These are phyloP conservation scores for Rhinella marina DNA, from an alignment of 2,797 vertebrate species.

Conservation along the genomic window DNA sequence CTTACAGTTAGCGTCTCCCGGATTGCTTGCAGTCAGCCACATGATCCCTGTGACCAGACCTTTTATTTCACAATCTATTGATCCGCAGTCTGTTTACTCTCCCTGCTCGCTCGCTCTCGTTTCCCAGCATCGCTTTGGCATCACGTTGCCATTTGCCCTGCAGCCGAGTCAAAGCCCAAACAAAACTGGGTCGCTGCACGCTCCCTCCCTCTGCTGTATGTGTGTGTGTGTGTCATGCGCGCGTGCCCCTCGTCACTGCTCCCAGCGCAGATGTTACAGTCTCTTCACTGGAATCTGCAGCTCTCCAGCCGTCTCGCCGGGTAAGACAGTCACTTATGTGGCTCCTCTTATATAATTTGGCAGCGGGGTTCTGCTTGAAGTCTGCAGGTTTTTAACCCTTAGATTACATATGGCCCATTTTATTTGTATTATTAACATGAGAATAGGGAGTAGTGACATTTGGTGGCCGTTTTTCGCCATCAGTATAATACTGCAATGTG, in stretches of 20 bases:
- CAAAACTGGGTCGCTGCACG: conserved; percentile 4
- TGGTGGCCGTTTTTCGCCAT: background rate
- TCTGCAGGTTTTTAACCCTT: background rate
- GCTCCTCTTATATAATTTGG: background rate
- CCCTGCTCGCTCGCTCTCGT: too few relatives aligned
- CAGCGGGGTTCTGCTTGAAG: background rate
- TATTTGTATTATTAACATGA: background rate
- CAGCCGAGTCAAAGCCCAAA: conserved; percentile 54
- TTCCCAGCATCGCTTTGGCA: conserved; percentile 51
- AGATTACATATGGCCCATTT: background rate
- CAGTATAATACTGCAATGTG: background rate
- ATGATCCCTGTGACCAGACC: too few relatives aligned
- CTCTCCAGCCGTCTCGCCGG: conserved; percentile 58
- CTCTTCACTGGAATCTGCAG: conserved; percentile 66
- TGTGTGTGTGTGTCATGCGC: background rate
- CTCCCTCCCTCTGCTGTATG: background rate
- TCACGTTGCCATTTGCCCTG: conserved; percentile 49
- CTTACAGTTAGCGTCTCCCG: too few relatives aligned
- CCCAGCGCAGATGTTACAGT: conserved; percentile 65
- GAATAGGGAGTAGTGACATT: background rate
- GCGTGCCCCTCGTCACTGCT: conserved; percentile 2
- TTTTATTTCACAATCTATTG: background rate
- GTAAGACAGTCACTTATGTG: conserved; percentile 64
- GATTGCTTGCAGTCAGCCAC: background rate
- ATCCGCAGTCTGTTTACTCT: background rate